Percentiles rank a stretch among this genome's conserved stretches.
These are phyloP conservation scores for Jordanella pulchra DNA, from an alignment of 2,797 vertebrate genomes.

Conservation along the genomic window DNA sequence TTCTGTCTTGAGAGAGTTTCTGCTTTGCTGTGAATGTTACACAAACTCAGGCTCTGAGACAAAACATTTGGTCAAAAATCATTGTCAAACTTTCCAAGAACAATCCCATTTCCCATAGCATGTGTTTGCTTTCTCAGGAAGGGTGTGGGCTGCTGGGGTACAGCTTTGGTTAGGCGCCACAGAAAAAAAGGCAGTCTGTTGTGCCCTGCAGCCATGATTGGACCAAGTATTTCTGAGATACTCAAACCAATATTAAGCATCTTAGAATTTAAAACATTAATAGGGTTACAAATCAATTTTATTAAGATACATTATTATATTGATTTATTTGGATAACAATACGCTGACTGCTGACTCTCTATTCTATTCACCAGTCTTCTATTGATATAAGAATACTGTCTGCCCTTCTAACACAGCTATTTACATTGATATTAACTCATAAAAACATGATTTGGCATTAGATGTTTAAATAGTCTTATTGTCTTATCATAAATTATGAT, in stretches of 20 bases:
- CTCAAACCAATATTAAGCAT: background rate
- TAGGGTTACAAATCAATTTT: too few relatives aligned
- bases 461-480: too few relatives aligned
- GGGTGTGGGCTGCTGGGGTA: conserved; percentile 41
- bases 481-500: too few relatives aligned
- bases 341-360: too few relatives aligned
- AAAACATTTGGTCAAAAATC: conserved; percentile 22
- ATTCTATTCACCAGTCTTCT: too few relatives aligned
- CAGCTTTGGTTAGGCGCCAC: conserved; percentile 23
- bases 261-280: background rate
- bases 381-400: too few relatives aligned
- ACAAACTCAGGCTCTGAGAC: conserved; percentile 14
- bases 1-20: conserved; percentile 21
- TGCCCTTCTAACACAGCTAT: too few relatives aligned
- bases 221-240: background rate
- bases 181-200: conserved; percentile 16
- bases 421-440: too few relatives aligned
- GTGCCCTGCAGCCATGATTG: background rate
- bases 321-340: too few relatives aligned
- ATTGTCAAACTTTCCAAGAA: conserved; percentile 41
- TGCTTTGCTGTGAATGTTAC: conserved; percentile 19
- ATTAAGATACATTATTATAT: too few relatives aligned
- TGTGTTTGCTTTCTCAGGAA: conserved; percentile 72
- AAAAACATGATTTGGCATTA: too few relatives aligned
- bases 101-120: conserved; percentile 47